Evolutionary conservation across 2,797 vertebrate species (phyloP).

Genomic region (Typhlichthys subterraneus): DNA sequence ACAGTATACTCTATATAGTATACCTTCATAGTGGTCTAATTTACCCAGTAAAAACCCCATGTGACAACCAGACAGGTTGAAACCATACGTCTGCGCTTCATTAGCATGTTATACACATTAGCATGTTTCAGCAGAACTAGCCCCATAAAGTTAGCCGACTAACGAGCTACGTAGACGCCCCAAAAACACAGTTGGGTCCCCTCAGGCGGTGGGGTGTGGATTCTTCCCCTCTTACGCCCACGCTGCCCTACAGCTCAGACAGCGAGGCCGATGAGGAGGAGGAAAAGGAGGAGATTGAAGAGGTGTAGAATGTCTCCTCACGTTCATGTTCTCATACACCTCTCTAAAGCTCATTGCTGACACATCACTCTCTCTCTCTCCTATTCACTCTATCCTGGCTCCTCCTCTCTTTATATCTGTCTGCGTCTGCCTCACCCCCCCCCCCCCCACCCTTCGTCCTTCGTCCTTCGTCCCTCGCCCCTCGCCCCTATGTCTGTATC

Average conservation of each 20-base stretch:
- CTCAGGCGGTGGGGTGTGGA: conserved; percentile 53
- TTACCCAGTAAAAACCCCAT: conserved; percentile 45
- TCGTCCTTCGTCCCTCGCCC: conserved; percentile 60
- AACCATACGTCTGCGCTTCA: too few relatives aligned
- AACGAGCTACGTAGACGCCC: conserved; percentile 56
- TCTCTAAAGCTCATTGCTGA: conserved; percentile 65
- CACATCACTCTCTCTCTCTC: conserved; percentile 55
- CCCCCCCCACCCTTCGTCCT: conserved; percentile 47
- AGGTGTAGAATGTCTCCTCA: conserved; percentile 64
- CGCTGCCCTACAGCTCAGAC: conserved; percentile 51
- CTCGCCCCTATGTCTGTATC: conserved; percentile 57
- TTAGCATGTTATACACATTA: too few relatives aligned
- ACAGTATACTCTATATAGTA: too few relatives aligned
- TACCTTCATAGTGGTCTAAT: conserved; percentile 35
- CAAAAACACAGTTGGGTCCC: conserved; percentile 56
- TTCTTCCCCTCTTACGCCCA: conserved; percentile 63
- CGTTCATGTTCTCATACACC: conserved; percentile 64
- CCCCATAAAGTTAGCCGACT: conserved; percentile 57
- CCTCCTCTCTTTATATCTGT: conserved; percentile 66
- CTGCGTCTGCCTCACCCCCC: conserved; percentile 62
- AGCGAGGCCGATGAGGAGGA: conserved; percentile 50
- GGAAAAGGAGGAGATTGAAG: conserved; percentile 36
- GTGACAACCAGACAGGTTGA: conserved; percentile 18
- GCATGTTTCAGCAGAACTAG: conserved; percentile 36
- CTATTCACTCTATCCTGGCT: conserved; percentile 14